Conservation (phyloP, 2,113 vertebrate species). For the Actenoides lindsayi region DNA sequence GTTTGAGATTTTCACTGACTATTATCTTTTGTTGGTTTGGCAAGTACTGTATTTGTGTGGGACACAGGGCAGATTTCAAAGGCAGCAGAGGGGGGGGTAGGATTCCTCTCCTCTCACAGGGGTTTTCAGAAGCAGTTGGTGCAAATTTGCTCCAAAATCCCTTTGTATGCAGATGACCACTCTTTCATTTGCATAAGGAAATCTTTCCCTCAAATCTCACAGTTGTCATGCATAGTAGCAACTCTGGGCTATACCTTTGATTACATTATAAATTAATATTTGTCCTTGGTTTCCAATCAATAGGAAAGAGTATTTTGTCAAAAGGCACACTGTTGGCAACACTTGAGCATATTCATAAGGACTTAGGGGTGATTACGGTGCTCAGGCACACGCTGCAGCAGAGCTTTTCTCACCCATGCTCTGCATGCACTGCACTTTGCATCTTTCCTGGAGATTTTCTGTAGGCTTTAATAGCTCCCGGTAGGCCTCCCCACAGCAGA, state of each 20-base stretch:
- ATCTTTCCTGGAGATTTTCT: constrained; percentile 49
- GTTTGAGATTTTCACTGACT: not conserved
- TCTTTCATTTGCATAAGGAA: not conserved
- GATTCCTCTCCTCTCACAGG: not conserved
- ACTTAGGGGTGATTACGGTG: constrained; percentile 25
- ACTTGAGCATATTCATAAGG: constrained; percentile 57
- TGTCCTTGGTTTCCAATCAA: not conserved
- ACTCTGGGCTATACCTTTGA: not conserved
- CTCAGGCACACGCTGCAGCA: constrained; percentile 3
- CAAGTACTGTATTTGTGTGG: not conserved
- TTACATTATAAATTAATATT: constrained; percentile 64
- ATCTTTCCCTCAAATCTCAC: constrained; percentile 35
- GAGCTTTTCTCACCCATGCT: not conserved
- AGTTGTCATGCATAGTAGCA: constrained; percentile 41
- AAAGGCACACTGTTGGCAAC: constrained; percentile 3
- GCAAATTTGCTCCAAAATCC: not conserved
- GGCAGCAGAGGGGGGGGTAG: not conserved
- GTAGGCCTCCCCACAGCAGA: not conserved
- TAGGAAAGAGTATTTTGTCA: constrained; percentile 15
- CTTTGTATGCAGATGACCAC: constrained; percentile 32
- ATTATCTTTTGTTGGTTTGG: not conserved
- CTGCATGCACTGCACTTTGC: not conserved
- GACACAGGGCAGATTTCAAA: not conserved
- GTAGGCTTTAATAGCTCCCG: constrained; percentile 69
- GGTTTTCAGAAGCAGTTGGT: not conserved